Conservation (phyloP, 2,888 invertebrate genomes). For the Ryuthela nishihirai region DNA sequence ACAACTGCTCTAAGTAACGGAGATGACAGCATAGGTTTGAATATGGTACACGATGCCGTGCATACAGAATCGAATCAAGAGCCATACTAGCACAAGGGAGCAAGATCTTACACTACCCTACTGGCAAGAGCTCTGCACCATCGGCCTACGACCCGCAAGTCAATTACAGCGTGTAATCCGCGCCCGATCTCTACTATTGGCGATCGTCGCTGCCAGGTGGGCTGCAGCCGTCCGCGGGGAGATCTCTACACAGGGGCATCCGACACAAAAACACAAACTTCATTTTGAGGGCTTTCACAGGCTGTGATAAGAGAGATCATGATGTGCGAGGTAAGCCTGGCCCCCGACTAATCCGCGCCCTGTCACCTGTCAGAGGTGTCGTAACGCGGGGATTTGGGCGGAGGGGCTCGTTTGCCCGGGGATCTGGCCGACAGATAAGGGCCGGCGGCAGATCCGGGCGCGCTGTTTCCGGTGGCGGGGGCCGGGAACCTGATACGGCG, state of each 20-base stretch:
- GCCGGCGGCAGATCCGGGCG: neutral
- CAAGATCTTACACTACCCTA: no score
- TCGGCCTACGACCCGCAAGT: slow-evolving; percentile 7
- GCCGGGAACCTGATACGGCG: slow-evolving; percentile 2
- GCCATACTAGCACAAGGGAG: no score
- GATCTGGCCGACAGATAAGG: slow-evolving; percentile 2
- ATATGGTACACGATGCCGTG: no score
- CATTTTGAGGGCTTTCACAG: slow-evolving; percentile 28
- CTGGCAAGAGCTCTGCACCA: slow-evolving; percentile 7
- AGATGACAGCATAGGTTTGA: no score
- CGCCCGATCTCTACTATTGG: slow-evolving; percentile 1
- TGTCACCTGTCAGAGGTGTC: slow-evolving; percentile 39
- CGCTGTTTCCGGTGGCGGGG: slow-evolving; percentile 18
- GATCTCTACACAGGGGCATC: no score
- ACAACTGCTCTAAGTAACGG: no score
- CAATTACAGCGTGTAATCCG: slow-evolving; percentile 36
- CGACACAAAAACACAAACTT: slow-evolving; percentile 35
- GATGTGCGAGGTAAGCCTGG: neutral
- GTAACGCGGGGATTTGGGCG: slow-evolving; percentile 28
- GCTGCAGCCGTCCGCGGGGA: no score
- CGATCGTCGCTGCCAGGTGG: no score
- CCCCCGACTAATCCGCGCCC: slow-evolving; percentile 22
- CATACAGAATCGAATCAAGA: no score
- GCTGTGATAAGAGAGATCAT: slow-evolving; percentile 29
- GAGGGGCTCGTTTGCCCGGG: slow-evolving; percentile 14